These are phyloP conservation scores for Parambassis ranga DNA, from an alignment of 2,797 vertebrate species.

Conservation along the genomic window DNA sequence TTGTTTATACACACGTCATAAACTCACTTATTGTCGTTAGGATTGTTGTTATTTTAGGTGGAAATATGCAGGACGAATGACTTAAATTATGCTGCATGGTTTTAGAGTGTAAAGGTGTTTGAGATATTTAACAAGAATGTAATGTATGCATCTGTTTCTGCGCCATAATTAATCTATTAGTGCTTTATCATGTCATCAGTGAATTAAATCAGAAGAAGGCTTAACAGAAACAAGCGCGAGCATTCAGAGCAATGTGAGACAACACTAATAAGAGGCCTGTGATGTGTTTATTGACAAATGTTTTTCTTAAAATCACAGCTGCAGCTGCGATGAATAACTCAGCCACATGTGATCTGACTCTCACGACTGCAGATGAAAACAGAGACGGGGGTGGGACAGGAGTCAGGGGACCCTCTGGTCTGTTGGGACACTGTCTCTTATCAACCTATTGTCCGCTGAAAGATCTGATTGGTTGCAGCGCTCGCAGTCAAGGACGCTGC, in stretches of 20 bases:
- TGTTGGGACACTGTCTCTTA: not conserved
- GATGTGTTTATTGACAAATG: not conserved
- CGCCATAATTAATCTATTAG: not conserved
- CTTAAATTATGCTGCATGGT: too few species aligned
- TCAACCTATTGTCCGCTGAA: not conserved
- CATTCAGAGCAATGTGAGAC: slow-evolving; percentile 7
- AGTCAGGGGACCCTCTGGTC: not conserved
- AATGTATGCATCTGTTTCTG: not conserved
- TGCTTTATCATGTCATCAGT: not conserved
- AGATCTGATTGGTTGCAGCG: slow-evolving; percentile 2
- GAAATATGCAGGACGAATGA: too few species aligned
- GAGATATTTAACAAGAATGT: not conserved
- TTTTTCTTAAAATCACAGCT: not conserved
- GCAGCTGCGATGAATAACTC: not conserved
- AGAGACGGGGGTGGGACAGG: not conserved
- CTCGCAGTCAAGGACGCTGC: slow-evolving; percentile 17
- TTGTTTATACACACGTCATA: not conserved
- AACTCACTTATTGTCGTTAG: not conserved
- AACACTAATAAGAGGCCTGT: not conserved
- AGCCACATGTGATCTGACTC: slow-evolving; percentile 9
- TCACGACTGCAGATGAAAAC: slow-evolving; percentile 5
- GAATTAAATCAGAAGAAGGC: not conserved
- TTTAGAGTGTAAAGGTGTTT: not conserved
- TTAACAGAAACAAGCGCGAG: slow-evolving; percentile 5
- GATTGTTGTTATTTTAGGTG: too few species aligned